phyloP scores from a whole-genome alignment of 2,797 vertebrate genomes.

The Hypotaenidia philippensis region DNA sequence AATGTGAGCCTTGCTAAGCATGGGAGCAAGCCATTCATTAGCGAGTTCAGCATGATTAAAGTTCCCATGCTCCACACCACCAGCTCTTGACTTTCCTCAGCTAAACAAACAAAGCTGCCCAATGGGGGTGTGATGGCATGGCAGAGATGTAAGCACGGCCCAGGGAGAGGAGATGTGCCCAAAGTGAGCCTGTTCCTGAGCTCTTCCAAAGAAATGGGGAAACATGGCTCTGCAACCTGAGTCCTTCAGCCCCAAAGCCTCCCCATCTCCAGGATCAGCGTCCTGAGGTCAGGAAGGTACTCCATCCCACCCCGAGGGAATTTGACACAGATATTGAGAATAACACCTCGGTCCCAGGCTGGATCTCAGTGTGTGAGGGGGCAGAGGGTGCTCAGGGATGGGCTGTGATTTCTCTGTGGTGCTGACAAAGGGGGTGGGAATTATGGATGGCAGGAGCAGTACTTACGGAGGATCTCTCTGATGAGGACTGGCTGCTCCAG shows the following conservation, averaged over 20 bases:
- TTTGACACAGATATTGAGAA: neutral
- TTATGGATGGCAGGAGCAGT: accelerated
- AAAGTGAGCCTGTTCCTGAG: neutral
- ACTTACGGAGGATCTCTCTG: slow-evolving; percentile 85
- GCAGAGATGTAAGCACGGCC: neutral
- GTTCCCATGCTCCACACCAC: slow-evolving; percentile 11
- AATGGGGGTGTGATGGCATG: accelerated
- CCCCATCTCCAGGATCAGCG: neutral
- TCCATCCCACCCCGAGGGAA: neutral
- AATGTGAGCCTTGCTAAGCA: slow-evolving; percentile 27
- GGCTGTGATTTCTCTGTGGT: neutral
- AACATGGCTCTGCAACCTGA: neutral
- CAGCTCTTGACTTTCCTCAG: neutral
- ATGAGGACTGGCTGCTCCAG: slow-evolving; percentile 85
- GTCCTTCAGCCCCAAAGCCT: neutral
- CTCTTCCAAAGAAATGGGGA: neutral
- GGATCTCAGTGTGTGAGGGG: accelerated
- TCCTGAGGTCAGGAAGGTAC: neutral
- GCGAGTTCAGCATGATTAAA: neutral
- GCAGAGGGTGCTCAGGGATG: neutral
- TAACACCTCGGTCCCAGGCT: neutral
- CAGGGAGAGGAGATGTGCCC: neutral
- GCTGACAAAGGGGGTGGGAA: neutral
- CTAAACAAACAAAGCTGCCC: slow-evolving; percentile 10
- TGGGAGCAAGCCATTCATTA: slow-evolving; percentile 30